Evolutionary conservation across 1,140 invertebrate species (phyloP).

Genomic region (Holotrichia oblita): DNA sequence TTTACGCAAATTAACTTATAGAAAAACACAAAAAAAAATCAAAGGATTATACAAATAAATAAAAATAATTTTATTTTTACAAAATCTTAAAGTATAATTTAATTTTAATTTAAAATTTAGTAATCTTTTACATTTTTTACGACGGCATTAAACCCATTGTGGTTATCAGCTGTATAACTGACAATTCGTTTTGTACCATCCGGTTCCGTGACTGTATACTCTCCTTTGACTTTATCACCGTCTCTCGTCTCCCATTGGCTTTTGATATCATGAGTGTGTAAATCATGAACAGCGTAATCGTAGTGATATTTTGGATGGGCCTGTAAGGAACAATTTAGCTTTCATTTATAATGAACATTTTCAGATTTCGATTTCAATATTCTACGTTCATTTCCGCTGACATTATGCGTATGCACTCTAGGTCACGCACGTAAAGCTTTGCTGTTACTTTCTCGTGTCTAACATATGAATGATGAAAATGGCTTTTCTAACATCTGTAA

Average conservation of each 20-base stretch:
- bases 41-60: slow-evolving; percentile 2
- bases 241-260: slow-evolving; percentile 66
- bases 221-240: slow-evolving; percentile 69
- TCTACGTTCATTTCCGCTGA: neutral
- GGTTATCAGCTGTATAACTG: slow-evolving; percentile 76
- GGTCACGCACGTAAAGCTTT: neutral
- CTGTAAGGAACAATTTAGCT: slow-evolving; percentile 53
- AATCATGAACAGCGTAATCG: slow-evolving; percentile 61
- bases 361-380: neutral
- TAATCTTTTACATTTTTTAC: slow-evolving; percentile 57
- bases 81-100: neutral
- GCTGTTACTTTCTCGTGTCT: neutral
- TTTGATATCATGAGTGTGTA: slow-evolving; percentile 65
- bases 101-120: neutral
- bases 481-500: too few species aligned
- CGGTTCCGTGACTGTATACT: slow-evolving; percentile 68
- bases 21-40: neutral
- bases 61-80: slow-evolving; percentile 3
- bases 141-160: slow-evolving; percentile 72
- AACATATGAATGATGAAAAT: too few species aligned
- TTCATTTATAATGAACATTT: neutral
- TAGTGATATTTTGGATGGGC: slow-evolving; percentile 64
- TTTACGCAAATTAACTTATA: neutral
- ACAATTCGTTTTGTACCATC: slow-evolving; percentile 70
- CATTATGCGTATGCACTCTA: neutral